These are phyloP conservation scores for Proales similis DNA, from an alignment of 1,140 invertebrate species.

Conservation along the genomic window DNA sequence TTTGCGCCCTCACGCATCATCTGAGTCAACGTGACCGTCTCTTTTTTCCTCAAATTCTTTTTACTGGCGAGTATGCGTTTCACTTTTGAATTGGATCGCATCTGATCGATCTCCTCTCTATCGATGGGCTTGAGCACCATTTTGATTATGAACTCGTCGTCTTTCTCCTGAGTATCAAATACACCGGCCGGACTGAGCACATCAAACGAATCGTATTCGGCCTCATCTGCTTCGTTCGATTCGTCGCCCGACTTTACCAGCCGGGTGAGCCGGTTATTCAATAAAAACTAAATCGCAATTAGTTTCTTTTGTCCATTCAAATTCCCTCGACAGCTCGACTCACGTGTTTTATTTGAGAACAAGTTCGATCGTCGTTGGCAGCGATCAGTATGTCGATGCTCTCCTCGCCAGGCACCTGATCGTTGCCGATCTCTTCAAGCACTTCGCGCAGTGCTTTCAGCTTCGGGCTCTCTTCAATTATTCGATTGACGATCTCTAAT, in stretches of 20 bases:
- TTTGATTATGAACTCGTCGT: slow-evolving; percentile 30
- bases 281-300: slow-evolving; percentile 17
- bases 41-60: slow-evolving; percentile 34
- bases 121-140: slow-evolving; percentile 30
- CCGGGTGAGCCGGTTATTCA: slow-evolving; percentile 13
- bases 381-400: slow-evolving; percentile 62
- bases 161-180: slow-evolving; percentile 28
- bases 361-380: slow-evolving; percentile 71
- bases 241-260: not conserved
- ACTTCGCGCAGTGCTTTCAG: slow-evolving; percentile 62
- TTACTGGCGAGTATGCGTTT: not conserved
- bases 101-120: not conserved
- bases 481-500: slow-evolving; percentile 9
- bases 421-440: slow-evolving; percentile 49
- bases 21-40: slow-evolving; percentile 12
- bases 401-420: slow-evolving; percentile 39
- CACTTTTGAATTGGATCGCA: slow-evolving; percentile 11
- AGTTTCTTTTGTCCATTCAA: not conserved
- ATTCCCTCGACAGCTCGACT: slow-evolving; percentile 1
- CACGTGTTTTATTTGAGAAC: slow-evolving; percentile 63
- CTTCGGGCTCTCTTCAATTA: slow-evolving; percentile 71
- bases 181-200: slow-evolving; percentile 10
- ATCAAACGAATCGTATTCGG: not conserved
- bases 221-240: not conserved
- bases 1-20: too few species aligned